phyloP scores from a whole-genome alignment of 2,797 vertebrate species.

The Cynopterus sphinx region DNA sequence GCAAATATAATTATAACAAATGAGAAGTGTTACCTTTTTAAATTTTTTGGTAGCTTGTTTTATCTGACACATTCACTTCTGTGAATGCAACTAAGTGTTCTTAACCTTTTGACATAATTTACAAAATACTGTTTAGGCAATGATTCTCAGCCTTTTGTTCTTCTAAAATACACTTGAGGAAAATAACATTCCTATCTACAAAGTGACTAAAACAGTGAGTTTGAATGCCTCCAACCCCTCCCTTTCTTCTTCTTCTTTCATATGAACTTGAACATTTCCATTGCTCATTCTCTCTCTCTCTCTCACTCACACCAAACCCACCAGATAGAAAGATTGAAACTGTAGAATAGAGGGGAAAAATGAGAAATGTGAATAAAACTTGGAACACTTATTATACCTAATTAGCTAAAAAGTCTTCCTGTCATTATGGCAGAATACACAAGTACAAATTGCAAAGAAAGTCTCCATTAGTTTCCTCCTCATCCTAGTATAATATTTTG shows the following conservation, averaged over 20 bases:
- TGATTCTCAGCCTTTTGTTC: not conserved
- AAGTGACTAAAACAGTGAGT: not conserved
- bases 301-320: not conserved
- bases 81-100: constrained; percentile 23
- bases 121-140: not conserved
- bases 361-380: not conserved
- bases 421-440: not conserved
- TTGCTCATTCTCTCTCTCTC: not conserved
- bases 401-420: not conserved
- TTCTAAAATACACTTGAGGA: constrained; percentile 19
- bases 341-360: not conserved
- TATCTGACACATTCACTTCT: not conserved
- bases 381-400: not conserved
- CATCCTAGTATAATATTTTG: not conserved
- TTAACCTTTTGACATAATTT: not conserved
- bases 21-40: constrained; percentile 4
- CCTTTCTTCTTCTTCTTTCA: not conserved
- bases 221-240: not conserved
- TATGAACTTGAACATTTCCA: constrained; percentile 25
- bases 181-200: not conserved
- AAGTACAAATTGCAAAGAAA: not conserved
- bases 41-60: constrained; percentile 17
- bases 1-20: not conserved
- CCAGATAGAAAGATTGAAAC: not conserved
- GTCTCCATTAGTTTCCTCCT: not conserved